phyloP scores from a whole-genome alignment of 2,888 invertebrate species.

The Aspidapion aeneum region DNA sequence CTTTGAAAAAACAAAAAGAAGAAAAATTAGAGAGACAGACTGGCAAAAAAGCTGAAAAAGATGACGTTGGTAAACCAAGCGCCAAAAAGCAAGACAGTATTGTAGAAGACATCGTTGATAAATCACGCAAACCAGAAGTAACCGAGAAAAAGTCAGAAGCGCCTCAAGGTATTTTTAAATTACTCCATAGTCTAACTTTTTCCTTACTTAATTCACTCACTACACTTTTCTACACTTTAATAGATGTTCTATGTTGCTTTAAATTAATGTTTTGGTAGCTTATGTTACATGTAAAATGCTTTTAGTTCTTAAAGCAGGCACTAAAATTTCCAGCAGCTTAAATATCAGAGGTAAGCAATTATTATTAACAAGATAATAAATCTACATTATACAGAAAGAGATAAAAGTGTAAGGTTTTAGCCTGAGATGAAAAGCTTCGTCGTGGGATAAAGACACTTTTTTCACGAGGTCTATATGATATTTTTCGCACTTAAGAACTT shows the following conservation, averaged over 20 bases:
- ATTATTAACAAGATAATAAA: too few species aligned
- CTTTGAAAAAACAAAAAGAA: constrained; percentile 26
- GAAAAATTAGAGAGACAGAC: constrained; percentile 28
- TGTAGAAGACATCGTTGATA: constrained; percentile 64
- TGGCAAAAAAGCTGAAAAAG: constrained; percentile 37
- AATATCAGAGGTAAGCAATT: too few species aligned
- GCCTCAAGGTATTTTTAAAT: constrained; percentile 30
- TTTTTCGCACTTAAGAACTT: too few species aligned
- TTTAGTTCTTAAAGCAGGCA: background rate
- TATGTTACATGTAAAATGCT: background rate
- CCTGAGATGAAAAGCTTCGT: too few species aligned
- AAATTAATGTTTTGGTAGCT: background rate
- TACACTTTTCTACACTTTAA: background rate
- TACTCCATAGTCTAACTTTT: background rate
- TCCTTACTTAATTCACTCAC: background rate
- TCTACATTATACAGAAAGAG: too few species aligned
- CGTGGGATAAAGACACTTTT: too few species aligned
- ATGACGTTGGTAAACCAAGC: constrained; percentile 52
- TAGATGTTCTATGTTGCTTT: background rate
- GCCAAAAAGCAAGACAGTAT: constrained; percentile 67
- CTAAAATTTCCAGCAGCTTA: background rate
- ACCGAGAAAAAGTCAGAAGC: constrained; percentile 45
- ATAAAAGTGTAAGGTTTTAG: too few species aligned
- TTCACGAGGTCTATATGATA: too few species aligned
- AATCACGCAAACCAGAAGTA: constrained; percentile 25